Conservation (phyloP, 2,797 vertebrate genomes). For the Podargus strigoides region DNA sequence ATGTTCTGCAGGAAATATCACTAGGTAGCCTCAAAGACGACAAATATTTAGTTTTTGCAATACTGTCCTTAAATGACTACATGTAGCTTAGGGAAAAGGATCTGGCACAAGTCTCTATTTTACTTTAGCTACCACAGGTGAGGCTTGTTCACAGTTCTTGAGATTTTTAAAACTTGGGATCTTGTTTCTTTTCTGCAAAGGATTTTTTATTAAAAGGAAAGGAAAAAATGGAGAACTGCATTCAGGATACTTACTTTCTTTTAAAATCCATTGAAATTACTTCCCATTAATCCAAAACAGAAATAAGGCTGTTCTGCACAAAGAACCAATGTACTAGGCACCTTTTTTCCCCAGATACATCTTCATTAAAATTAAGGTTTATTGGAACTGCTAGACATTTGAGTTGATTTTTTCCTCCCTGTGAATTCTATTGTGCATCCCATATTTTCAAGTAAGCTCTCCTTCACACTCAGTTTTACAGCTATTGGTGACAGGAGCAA, state of each 20-base stretch:
- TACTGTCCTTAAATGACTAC: constrained; percentile 43
- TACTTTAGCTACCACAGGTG: neutral
- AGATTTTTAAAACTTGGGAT: neutral
- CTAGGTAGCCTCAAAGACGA: constrained; percentile 35
- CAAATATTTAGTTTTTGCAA: constrained; percentile 56
- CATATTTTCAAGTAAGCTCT: neutral
- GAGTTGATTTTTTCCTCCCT: neutral
- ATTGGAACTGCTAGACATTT: neutral
- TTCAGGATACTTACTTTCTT: neutral
- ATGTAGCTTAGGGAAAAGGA: neutral
- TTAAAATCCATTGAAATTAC: neutral
- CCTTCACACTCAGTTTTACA: neutral
- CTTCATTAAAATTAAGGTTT: neutral
- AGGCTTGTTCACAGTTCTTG: neutral
- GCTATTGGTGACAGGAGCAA: neutral
- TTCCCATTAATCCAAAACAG: neutral
- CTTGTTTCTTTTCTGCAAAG: neutral
- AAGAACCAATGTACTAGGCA: neutral
- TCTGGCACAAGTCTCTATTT: neutral
- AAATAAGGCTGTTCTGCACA: neutral
- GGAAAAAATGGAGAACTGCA: neutral
- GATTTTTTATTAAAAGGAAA: neutral
- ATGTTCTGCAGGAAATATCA: constrained; percentile 33
- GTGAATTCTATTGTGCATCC: neutral
- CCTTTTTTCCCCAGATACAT: neutral